These are phyloP conservation scores for Thamnophis sirtalis DNA, from an alignment of 2,113 vertebrate genomes.

Conservation along the genomic window DNA sequence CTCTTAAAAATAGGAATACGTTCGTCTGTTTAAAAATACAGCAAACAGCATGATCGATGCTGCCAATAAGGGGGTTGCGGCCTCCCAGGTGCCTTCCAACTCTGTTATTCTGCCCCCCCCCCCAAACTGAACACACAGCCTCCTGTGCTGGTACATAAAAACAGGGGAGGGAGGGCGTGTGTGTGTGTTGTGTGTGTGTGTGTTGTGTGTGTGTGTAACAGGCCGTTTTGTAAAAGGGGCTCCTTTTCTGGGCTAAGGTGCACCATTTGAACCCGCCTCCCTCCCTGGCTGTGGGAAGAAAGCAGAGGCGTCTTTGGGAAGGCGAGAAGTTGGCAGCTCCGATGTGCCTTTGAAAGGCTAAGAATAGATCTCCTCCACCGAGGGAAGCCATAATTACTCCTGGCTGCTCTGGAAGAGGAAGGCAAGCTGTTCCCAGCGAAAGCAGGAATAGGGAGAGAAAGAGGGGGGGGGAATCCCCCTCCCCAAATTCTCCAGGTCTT, in stretches of 20 bases:
- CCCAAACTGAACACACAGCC: neutral
- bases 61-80: neutral
- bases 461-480: neutral
- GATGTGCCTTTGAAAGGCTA: constrained; percentile 31
- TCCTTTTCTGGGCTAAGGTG: neutral
- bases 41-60: neutral
- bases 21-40: neutral
- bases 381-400: neutral
- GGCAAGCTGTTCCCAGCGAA: neutral
- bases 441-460: neutral
- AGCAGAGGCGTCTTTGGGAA: neutral
- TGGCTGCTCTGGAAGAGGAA: neutral
- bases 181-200: too few species aligned
- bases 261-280: neutral
- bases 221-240: neutral
- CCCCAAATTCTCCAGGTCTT: neutral
- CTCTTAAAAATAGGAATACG: too few species aligned
- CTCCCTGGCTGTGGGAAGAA: neutral
- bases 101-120: too few species aligned
- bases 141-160: neutral
- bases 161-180: neutral
- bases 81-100: too few species aligned
- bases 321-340: neutral
- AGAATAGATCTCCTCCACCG: neutral
- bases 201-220: too few species aligned